Base-by-base conservation (phyloP, 2,888 invertebrate genomes). In the Spodoptera exigua region DNA sequence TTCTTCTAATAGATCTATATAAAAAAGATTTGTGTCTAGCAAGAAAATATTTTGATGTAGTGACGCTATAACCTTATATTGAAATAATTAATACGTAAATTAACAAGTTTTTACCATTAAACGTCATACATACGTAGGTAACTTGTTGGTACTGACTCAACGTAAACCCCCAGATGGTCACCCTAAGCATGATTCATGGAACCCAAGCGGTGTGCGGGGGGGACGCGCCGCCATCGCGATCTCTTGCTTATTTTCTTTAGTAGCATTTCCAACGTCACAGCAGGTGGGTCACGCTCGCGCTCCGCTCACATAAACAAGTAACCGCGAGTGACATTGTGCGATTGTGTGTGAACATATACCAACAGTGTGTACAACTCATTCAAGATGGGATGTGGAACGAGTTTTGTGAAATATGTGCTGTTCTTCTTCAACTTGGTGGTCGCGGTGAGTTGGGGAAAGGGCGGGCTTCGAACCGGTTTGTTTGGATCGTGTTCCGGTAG, bases 351-450 rank as follows among this genome's bases (percentile, higher is more conserved):
- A 88, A 81, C 76, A 74, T 69, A 76, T 69, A 75, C 68, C 64
- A 74, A 77, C 66, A 79, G 96, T 89, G 96, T 96, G 86, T 65
- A 61, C 44, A 49, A 61, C 51, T 66, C 55, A 76, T 81, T 86
- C 87, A 95, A 91, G 85, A 96, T 96, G 96, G 95, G 95, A 93
- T 96, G 96, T 90, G 96, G 96, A 87, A 96, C 96, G 92, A 95
- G 96, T 89, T 95, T 96, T 92, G 95, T 97, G 88, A 97, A 97
- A 95, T 97, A 97, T 91, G 95, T 97, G 81, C 95, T 97, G 82
- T 97, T 97, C 89, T 94, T 97, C 90, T 97, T 97, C 94, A 97
- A 97, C 88, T 91, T 97, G 78, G 79, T 97, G 65, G 96, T 97
- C 83, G 96, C 96, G 95, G 97, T 97, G 91, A 96, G 97, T 96